A percentile compares a stretch with the other conserved stretches of the same genome.
Evolutionary conservation across 2,113 vertebrate genomes (phyloP).

Genomic region (Cyprinodon tularosa): DNA sequence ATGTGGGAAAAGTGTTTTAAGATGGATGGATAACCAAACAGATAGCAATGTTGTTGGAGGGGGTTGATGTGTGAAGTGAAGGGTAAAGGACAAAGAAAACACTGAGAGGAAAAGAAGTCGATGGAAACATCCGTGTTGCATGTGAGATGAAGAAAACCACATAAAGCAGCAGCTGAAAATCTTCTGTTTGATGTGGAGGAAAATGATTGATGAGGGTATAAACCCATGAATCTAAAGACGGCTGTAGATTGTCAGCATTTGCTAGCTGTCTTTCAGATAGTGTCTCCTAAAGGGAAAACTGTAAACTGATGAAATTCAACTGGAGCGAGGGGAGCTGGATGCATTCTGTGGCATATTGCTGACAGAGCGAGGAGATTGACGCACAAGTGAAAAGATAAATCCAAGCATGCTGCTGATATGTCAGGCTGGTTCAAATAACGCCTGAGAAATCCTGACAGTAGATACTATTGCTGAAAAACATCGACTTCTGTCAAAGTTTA

Average conservation of each 20-base stretch:
- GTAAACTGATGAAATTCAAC: constrained; percentile 61
- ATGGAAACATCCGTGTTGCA: constrained; percentile 8
- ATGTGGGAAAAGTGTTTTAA: constrained; percentile 46
- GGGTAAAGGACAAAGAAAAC: constrained; percentile 54
- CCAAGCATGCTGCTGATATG: constrained; percentile 57
- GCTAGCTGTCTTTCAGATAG: constrained; percentile 60
- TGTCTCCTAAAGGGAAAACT: constrained; percentile 63
- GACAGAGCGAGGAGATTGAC: constrained; percentile 58
- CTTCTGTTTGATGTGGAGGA: constrained; percentile 15
- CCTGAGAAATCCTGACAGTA: constrained; percentile 34
- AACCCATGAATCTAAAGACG: constrained; percentile 60
- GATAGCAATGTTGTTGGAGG: constrained; percentile 50
- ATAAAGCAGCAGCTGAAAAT: neutral
- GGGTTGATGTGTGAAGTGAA: constrained; percentile 52
- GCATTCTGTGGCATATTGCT: constrained; percentile 47
- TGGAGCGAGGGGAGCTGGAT: constrained; percentile 50
- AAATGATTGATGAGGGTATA: constrained; percentile 56
- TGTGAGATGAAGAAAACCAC: constrained; percentile 23
- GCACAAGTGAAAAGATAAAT: constrained; percentile 68
- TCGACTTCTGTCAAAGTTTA: constrained; percentile 50
- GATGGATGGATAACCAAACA: constrained; percentile 64
- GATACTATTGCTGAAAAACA: constrained; percentile 31
- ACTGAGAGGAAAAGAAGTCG: neutral
- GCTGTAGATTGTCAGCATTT: constrained; percentile 54
- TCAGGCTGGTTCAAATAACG: constrained; percentile 50